Evolutionary conservation across 1,140 invertebrate genomes (phyloP), one percentile per base, ranked within the genome.

Genomic region (Atopsyche davidsoni): DNA sequence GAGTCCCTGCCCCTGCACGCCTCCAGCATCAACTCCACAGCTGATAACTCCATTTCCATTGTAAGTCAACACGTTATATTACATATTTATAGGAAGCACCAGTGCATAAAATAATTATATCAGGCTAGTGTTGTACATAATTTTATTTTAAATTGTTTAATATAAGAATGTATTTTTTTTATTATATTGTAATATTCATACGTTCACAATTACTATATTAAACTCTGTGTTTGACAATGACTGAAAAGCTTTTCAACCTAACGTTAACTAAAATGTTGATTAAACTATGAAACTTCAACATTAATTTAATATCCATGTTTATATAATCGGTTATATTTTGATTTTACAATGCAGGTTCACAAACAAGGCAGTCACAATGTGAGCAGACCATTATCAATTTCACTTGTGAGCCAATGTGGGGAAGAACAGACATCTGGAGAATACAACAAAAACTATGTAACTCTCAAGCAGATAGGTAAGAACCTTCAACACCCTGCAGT

Each of bases 391-490:
- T 69, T 72, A 16, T 77, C 75, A 0, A 71, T 77, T 61, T 78
- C 76, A 0, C 51, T 78, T 22, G 57, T 73, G 55, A 75, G 67
- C 47, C 73, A 76, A 40, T 75, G 71, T 55, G 75, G 76, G 2
- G 68, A 71, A 14, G 73, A 74, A 35, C 75, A 75, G 34, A 67
- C 73, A 0, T 61, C 67, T 9, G 81, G 81, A 1, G 69, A 77
- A 17, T 86, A 81, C 64, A 74, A 72, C 56, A 75, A 79, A 41
- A 70, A 79, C 48, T 87, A 86, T 56, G 75, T 80, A n/a, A 83
- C 82, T 3, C 64, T 84, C 0, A 75, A 80, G 58, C 80, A 84
- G 59, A 85, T 87, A 41, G 84, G 85, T 73, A 55, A n/a, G n/a
- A n/a, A n/a, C n/a, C n/a, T n/a, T n/a, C n/a, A n/a, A n/a, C n/a